These are phyloP conservation scores for Drosophila athabasca DNA, from an alignment of 1,140 invertebrate species.

Conservation along the genomic window DNA sequence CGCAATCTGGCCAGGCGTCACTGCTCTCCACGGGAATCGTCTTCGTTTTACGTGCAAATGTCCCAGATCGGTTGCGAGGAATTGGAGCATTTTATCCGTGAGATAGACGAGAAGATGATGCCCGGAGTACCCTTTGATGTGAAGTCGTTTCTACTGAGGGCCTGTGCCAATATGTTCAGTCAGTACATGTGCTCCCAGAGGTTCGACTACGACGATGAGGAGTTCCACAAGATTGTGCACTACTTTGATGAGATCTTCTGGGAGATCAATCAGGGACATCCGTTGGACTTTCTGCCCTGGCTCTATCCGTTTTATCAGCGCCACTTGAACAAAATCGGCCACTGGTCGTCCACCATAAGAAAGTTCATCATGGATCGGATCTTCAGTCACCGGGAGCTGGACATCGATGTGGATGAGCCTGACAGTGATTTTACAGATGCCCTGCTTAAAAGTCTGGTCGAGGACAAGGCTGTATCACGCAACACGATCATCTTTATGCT, in stretches of 20 bases:
- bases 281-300: slow-evolving; percentile 94
- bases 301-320: slow-evolving; percentile 88
- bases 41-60: slow-evolving; percentile 88
- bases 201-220: slow-evolving; percentile 87
- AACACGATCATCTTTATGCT: slow-evolving; percentile 90
- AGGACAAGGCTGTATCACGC: slow-evolving; percentile 86
- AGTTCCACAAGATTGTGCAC: slow-evolving; percentile 87
- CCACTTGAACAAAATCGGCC: slow-evolving; percentile 88
- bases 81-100: slow-evolving; percentile 85
- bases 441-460: slow-evolving; percentile 87
- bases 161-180: slow-evolving; percentile 92
- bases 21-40: slow-evolving; percentile 90
- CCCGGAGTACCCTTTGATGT: slow-evolving; percentile 83
- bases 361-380: slow-evolving; percentile 90
- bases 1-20: slow-evolving; percentile 90
- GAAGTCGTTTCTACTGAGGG: slow-evolving; percentile 88
- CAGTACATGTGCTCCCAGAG: slow-evolving; percentile 92
- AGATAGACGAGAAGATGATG: slow-evolving; percentile 84
- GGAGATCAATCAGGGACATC: slow-evolving; percentile 95
- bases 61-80: slow-evolving; percentile 87
- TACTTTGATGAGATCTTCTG: slow-evolving; percentile 94
- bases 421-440: slow-evolving; percentile 90
- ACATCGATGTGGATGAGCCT: slow-evolving; percentile 85
- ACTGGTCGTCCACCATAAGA: slow-evolving; percentile 89
- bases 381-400: slow-evolving; percentile 86